A percentile compares a stretch with the other conserved stretches of the same genome.
Conservation (phyloP, 2,113 vertebrate genomes). For the Colaptes auratus region DNA sequence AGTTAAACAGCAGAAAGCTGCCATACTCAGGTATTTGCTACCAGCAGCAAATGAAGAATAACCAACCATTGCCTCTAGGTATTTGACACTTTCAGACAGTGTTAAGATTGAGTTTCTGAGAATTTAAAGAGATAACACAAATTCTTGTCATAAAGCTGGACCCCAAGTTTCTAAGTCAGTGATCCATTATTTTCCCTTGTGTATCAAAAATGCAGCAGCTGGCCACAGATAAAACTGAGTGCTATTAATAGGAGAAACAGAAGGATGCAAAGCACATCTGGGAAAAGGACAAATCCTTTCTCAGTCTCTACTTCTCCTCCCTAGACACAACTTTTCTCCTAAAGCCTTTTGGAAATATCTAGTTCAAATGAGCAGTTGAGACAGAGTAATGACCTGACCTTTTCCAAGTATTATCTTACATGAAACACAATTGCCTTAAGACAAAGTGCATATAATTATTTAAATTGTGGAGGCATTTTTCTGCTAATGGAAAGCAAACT, state of each 20-base stretch:
- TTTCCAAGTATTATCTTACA: constrained; percentile 35
- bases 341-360: background rate
- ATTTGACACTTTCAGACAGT: background rate
- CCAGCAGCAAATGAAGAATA: background rate
- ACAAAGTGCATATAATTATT: constrained; percentile 6
- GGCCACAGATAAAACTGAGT: background rate
- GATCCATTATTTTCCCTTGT: background rate
- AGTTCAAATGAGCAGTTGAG: constrained; percentile 23
- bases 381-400: constrained; percentile 6
- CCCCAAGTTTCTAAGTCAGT: background rate
- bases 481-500: constrained; percentile 16
- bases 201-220: background rate
- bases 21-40: background rate
- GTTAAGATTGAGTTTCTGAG: background rate
- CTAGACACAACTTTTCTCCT: background rate
- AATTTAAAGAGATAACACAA: background rate
- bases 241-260: background rate
- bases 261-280: background rate
- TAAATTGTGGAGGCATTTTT: background rate
- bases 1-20: background rate
- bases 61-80: background rate
- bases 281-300: background rate
- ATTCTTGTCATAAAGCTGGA: background rate
- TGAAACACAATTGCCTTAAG: constrained; percentile 22
- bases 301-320: background rate